Evolutionary conservation across 2,888 invertebrate species (phyloP).

Genomic region (Aspidapion aeneum): DNA sequence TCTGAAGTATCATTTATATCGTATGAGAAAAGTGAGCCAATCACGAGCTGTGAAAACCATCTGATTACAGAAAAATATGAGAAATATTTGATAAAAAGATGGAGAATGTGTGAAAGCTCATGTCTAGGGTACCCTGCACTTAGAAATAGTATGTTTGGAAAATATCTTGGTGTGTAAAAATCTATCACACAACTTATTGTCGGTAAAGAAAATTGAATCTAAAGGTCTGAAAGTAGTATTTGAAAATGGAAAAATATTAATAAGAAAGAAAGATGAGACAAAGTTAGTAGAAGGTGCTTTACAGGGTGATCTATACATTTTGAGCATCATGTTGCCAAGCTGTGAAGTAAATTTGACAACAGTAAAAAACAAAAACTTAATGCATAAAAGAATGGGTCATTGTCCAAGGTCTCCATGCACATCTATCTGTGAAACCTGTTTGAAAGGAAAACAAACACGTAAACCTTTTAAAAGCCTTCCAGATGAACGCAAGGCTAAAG

Average conservation of each 20-base stretch:
- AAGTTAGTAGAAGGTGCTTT: conserved; percentile 17
- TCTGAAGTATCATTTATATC: no score
- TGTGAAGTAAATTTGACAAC: not conserved
- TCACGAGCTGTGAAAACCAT: conserved; percentile 18
- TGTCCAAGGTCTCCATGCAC: conserved; percentile 21
- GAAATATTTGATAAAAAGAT: conserved; percentile 21
- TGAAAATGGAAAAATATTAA: conserved; percentile 18
- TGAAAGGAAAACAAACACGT: conserved; percentile 14
- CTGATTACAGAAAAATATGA: conserved; percentile 18
- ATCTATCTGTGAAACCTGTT: conserved; percentile 25
- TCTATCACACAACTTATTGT: conserved; percentile 23
- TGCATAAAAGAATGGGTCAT: conserved; percentile 30
- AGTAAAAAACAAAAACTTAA: not conserved
- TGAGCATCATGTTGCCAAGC: not conserved
- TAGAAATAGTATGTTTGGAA: conserved; percentile 18
- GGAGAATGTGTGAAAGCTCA: conserved; percentile 22
- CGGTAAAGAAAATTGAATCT: conserved; percentile 24
- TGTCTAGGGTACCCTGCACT: conserved; percentile 21
- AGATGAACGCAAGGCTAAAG: conserved; percentile 14
- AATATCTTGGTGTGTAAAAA: conserved; percentile 23
- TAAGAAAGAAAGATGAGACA: conserved; percentile 17
- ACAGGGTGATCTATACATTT: not conserved
- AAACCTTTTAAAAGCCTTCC: not conserved
- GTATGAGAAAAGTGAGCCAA: no score
- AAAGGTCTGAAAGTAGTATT: conserved; percentile 22